phyloP scores from a whole-genome alignment of 1,140 invertebrate genomes.

The Eueides isabella region DNA sequence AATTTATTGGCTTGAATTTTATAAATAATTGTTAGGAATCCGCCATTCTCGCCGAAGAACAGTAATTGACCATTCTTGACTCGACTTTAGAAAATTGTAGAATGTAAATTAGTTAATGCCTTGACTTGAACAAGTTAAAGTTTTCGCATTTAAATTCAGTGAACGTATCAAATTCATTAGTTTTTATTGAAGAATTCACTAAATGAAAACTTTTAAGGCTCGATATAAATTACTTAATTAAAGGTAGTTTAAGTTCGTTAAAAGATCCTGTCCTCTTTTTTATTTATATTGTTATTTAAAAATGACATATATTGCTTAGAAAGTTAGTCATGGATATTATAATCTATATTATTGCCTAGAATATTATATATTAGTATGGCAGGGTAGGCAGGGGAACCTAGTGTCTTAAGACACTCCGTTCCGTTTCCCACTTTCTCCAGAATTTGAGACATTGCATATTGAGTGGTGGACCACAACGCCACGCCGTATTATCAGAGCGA shows the following conservation, averaged over 20 bases:
- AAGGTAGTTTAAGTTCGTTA: neutral
- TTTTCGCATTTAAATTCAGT: slow-evolving; percentile 24
- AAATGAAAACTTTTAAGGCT: slow-evolving; percentile 6
- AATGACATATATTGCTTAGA: no score
- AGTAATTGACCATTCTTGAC: slow-evolving; percentile 22
- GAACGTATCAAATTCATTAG: slow-evolving; percentile 11
- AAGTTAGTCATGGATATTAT: no score
- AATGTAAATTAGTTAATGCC: slow-evolving; percentile 34
- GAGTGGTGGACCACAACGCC: no score
- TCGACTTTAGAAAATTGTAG: slow-evolving; percentile 25
- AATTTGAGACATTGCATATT: no score
- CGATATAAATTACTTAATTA: neutral
- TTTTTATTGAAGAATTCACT: slow-evolving; percentile 18
- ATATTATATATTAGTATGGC: no score
- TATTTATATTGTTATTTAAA: no score
- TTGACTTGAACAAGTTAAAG: slow-evolving; percentile 22
- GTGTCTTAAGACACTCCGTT: no score
- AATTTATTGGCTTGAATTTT: neutral
- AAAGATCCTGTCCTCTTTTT: neutral
- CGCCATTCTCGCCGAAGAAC: neutral
- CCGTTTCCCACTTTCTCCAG: no score
- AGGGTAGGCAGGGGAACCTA: no score
- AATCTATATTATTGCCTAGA: no score
- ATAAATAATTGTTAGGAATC: neutral
- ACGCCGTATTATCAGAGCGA: no score